phyloP scores from a whole-genome alignment of 2,113 vertebrate species.

The Zingel zingel region DNA sequence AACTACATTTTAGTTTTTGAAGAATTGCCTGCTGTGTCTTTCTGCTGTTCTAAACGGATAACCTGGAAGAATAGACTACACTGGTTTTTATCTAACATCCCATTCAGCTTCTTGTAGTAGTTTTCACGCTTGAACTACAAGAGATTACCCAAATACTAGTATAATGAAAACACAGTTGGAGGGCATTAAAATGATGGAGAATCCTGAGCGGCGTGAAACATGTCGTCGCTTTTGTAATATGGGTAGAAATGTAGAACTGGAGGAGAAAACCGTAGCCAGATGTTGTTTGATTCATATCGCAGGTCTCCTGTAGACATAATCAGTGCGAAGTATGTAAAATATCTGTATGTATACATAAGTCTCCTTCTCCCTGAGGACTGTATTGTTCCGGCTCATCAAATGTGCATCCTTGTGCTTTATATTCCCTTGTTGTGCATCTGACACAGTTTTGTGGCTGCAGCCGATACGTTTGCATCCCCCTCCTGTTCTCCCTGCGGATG shows the following conservation, averaged over 20 bases:
- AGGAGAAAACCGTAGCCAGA: background rate
- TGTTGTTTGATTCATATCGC: conserved; percentile 3
- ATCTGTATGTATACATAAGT: background rate
- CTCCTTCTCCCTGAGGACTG: conserved; percentile 17
- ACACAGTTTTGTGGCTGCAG: conserved; percentile 21
- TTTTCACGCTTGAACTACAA: background rate
- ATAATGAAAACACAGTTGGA: conserved; percentile 10
- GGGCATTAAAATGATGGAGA: conserved; percentile 14
- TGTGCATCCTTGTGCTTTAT: conserved; percentile 31
- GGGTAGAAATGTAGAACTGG: background rate
- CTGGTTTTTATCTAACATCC: conserved; percentile 9
- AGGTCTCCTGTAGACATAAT: background rate
- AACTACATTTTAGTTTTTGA: background rate
- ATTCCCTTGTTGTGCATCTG: conserved; percentile 27
- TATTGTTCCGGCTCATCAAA: conserved; percentile 55
- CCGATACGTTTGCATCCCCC: conserved; percentile 1
- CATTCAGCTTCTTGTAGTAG: background rate
- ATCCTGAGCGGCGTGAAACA: background rate
- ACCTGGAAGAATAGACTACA: background rate
- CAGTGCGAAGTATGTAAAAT: conserved; percentile 35
- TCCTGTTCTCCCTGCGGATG: conserved; percentile 10
- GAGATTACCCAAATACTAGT: conserved; percentile 1
- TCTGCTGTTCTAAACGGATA: background rate
- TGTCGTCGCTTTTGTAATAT: background rate
- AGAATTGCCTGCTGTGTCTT: background rate